Percentiles rank a stretch among this genome's conserved stretches.
Evolutionary conservation across 2,113 vertebrate genomes (phyloP).

Genomic region (Corydoras maculifer): DNA sequence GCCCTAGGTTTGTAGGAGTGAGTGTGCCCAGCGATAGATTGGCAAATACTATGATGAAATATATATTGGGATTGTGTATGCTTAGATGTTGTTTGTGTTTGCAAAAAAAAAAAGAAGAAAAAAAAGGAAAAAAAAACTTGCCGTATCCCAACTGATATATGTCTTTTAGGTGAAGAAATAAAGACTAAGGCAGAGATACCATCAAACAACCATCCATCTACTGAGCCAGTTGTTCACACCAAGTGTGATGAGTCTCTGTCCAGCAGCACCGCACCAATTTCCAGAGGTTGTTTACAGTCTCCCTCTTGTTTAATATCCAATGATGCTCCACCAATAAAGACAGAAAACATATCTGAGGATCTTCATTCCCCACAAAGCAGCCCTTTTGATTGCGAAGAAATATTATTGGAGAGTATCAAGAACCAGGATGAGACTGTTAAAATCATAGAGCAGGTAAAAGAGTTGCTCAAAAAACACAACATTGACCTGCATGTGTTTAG

Average conservation of each 20-base stretch:
- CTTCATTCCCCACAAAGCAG: neutral
- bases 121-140: too few species aligned
- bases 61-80: too few species aligned
- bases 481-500: slow-evolving; percentile 93
- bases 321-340: slow-evolving; percentile 74
- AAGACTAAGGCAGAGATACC: slow-evolving; percentile 2
- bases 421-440: slow-evolving; percentile 88
- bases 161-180: slow-evolving; percentile 8
- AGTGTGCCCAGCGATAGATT: too few species aligned
- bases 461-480: slow-evolving; percentile 91
- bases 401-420: slow-evolving; percentile 51
- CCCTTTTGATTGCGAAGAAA: neutral
- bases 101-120: too few species aligned
- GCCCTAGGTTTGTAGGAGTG: too few species aligned
- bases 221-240: slow-evolving; percentile 59
- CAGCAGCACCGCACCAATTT: slow-evolving; percentile 23
- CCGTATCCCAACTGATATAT: neutral
- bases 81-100: too few species aligned
- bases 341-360: slow-evolving; percentile 16
- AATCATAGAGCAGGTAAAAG: slow-evolving; percentile 92
- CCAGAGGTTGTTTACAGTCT: slow-evolving; percentile 59
- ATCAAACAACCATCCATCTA: slow-evolving; percentile 53
- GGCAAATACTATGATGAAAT: too few species aligned
- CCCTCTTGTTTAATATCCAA: slow-evolving; percentile 64
- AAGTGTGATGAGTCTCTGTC: slow-evolving; percentile 63